Percentiles rank a stretch among this genome's conserved stretches.
Conservation (phyloP, 2,113 vertebrate species). For the Sigmodon hispidus region DNA sequence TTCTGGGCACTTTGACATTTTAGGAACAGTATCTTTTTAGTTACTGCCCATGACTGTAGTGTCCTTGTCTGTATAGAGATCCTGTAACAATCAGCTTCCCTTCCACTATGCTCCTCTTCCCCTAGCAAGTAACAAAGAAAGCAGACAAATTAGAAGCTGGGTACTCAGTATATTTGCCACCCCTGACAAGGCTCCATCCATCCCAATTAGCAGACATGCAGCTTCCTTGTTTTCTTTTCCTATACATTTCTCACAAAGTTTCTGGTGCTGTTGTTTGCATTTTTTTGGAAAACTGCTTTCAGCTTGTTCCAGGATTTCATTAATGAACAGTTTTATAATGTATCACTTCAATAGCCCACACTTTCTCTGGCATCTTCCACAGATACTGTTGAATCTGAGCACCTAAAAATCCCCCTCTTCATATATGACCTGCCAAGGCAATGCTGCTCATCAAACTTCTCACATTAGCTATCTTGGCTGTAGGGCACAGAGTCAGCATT, state of each 20-base stretch:
- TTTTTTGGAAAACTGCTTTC: not conserved
- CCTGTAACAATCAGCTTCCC: not conserved
- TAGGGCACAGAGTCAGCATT: not conserved
- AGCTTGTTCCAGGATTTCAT: not conserved
- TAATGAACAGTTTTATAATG: not conserved
- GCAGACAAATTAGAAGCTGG: not conserved
- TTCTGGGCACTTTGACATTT: not conserved
- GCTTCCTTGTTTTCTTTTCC: not conserved
- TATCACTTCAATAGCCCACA: accelerated
- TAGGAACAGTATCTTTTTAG: not conserved
- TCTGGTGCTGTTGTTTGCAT: not conserved
- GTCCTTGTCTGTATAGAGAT: not conserved
- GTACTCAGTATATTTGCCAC: not conserved
- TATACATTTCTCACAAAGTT: not conserved
- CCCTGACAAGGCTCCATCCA: not conserved
- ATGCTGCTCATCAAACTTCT: not conserved
- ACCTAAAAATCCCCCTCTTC: too few relatives aligned
- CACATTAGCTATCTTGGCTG: not conserved
- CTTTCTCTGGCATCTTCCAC: not conserved
- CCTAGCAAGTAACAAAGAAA: not conserved
- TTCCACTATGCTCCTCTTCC: not conserved
- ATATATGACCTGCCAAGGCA: not conserved
- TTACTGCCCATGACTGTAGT: not conserved
- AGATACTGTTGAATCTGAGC: not conserved
- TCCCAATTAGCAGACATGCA: not conserved